These are phyloP conservation scores for Cryptops parisi DNA, from an alignment of 2,888 invertebrate genomes.

Conservation along the genomic window DNA sequence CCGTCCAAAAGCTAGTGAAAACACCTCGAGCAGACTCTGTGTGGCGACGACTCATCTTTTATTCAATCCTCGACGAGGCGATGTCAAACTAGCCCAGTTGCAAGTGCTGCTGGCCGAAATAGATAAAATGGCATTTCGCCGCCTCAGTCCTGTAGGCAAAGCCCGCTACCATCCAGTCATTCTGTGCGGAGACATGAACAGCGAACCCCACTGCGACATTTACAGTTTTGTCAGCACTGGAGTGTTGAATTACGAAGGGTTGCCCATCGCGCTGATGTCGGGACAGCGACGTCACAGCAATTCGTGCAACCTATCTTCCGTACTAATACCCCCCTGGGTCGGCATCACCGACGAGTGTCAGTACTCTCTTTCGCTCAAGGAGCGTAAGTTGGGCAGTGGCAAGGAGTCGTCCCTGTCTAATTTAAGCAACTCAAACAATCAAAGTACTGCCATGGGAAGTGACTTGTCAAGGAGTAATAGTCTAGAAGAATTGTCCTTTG, in stretches of 20 bases:
- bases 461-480: background rate
- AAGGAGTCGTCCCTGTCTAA: background rate
- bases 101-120: conserved; percentile 71
- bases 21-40: conserved; percentile 15
- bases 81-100: conserved; percentile 77
- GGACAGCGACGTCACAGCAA: conserved; percentile 28
- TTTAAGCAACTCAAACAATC: background rate
- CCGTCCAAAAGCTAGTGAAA: no score
- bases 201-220: conserved; percentile 55
- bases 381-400: background rate
- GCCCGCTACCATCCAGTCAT: conserved; percentile 57
- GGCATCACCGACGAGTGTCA: conserved; percentile 38
- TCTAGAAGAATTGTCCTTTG: background rate
- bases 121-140: conserved; percentile 52
- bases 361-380: conserved; percentile 19
- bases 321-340: conserved; percentile 29
- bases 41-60: conserved; percentile 89
- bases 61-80: conserved; percentile 77
- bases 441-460: background rate
- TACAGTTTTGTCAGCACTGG: conserved; percentile 53
- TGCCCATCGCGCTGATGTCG: conserved; percentile 27
- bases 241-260: conserved; percentile 34
- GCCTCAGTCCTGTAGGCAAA: conserved; percentile 22
- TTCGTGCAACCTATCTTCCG: conserved; percentile 17
- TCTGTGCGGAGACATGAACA: conserved; percentile 87